These are phyloP conservation scores for Diacarnus erythraeanus DNA, from an alignment of 37 sponge, comb jelly and placozoan genomes.

Conservation along the genomic window DNA sequence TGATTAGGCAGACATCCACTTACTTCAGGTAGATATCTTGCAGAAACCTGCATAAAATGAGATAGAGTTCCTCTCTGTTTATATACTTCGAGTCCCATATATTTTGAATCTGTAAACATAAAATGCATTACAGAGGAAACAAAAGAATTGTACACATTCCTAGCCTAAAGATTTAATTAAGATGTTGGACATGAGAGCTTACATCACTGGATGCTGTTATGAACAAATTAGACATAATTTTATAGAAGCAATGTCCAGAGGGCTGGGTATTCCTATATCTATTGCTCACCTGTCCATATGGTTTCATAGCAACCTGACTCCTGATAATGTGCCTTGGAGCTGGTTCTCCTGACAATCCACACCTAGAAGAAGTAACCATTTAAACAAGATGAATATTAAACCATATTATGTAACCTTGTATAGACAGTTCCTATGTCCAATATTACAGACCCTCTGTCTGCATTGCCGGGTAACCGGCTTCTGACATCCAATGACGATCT, in stretches of 20 bases:
- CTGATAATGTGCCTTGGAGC: constrained; percentile 77
- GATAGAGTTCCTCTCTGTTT: constrained; percentile 60
- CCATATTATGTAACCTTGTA: constrained; percentile 57
- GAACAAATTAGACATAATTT: not conserved
- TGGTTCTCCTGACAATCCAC: constrained; percentile 80
- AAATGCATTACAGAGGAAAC: not conserved
- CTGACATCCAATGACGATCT: not conserved
- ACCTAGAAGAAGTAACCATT: constrained; percentile 23
- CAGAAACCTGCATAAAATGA: constrained; percentile 70
- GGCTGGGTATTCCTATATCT: too few relatives aligned
- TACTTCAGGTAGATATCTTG: constrained; percentile 73
- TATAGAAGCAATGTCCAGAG: not conserved
- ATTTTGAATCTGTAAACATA: constrained; percentile 31
- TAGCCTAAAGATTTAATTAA: not conserved
- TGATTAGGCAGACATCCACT: too few relatives aligned
- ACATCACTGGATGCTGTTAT: too few relatives aligned
- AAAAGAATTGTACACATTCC: not conserved
- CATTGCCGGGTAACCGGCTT: constrained; percentile 16
- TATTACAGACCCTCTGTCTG: constrained; percentile 73
- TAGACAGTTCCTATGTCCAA: constrained; percentile 84
- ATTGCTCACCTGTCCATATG: constrained; percentile 62
- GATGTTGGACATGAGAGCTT: too few relatives aligned
- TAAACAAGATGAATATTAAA: not conserved
- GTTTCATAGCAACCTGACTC: constrained; percentile 58
- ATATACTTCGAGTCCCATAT: constrained; percentile 66